Conservation (phyloP, 53 echinoderm and acorn worm species). For the Holothuria scabra region DNA sequence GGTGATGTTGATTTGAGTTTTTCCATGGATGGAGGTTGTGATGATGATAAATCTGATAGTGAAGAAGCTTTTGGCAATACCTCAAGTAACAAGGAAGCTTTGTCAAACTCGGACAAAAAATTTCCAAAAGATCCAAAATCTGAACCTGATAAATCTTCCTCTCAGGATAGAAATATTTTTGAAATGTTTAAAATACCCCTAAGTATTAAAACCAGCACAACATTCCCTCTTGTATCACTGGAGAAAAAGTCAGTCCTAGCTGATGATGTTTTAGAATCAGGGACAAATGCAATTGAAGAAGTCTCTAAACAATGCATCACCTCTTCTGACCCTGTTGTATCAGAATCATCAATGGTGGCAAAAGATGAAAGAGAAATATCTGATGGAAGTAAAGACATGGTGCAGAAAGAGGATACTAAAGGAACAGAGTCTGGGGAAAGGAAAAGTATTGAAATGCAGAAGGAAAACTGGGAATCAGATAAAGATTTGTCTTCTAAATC, state of each 20-base stretch:
- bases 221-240: too few species aligned
- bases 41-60: too few species aligned
- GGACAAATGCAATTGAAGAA: not conserved
- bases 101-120: too few species aligned
- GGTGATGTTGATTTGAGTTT: too few species aligned
- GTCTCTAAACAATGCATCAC: not conserved
- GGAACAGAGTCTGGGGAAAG: not conserved
- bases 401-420: not conserved
- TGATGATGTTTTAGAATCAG: too few species aligned
- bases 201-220: not conserved
- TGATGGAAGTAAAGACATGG: not conserved
- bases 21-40: too few species aligned
- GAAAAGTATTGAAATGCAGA: not conserved
- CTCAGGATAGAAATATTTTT: conserved; percentile 24
- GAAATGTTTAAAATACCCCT: conserved; percentile 35
- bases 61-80: too few species aligned
- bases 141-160: too few species aligned
- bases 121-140: too few species aligned
- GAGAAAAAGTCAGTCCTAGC: too few species aligned
- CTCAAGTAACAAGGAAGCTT: too few species aligned
- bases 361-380: not conserved
- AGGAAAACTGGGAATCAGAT: not conserved
- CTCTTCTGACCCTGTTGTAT: not conserved
- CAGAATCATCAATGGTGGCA: not conserved
- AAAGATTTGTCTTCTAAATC: not conserved